Conservation (phyloP, 2,113 vertebrate species). For the Macquaria ambigua region DNA sequence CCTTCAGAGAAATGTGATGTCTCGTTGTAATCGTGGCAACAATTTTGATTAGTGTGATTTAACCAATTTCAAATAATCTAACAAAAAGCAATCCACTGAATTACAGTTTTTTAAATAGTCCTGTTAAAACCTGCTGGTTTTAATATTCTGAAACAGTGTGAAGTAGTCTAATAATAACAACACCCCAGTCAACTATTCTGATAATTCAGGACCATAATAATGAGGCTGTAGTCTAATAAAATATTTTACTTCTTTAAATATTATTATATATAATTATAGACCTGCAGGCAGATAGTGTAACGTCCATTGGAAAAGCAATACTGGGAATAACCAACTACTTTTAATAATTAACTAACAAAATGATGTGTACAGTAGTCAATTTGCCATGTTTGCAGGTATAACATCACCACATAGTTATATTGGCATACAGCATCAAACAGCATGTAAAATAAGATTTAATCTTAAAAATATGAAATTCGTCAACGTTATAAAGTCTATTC, state of each 20-base stretch:
- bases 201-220: background rate
- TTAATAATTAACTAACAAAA: background rate
- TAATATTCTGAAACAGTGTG: background rate
- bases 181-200: background rate
- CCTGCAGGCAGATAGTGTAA: background rate
- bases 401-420: background rate
- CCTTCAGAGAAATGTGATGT: background rate
- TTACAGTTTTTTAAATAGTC: background rate
- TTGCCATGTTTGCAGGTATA: background rate
- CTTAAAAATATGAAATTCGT: rapidly evolving
- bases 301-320: background rate
- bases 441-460: background rate
- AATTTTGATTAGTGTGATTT: background rate
- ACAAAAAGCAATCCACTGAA: background rate
- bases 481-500: background rate
- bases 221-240: background rate
- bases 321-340: background rate
- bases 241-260: background rate
- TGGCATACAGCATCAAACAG: background rate
- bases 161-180: background rate
- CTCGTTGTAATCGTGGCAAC: background rate
- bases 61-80: background rate
- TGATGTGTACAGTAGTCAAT: background rate
- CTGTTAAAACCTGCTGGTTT: background rate
- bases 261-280: background rate